Evolutionary conservation across 2,113 vertebrate species (phyloP).

Genomic region (Myiozetetes cayanensis): DNA sequence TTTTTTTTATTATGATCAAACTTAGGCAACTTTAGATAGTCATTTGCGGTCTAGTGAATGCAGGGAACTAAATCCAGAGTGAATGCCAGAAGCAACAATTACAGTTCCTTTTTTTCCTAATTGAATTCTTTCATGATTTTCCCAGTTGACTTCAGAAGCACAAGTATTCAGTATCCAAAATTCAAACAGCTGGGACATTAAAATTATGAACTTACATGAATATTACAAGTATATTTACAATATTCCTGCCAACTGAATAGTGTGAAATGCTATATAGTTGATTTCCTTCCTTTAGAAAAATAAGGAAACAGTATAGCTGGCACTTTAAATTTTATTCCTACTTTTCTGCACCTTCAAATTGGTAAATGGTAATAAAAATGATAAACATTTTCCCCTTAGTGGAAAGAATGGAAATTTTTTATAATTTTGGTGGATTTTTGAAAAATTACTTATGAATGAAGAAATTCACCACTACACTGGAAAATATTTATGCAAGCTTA

Average conservation of each 20-base stretch:
- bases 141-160: not conserved
- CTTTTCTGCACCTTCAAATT: not conserved
- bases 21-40: not conserved
- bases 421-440: not conserved
- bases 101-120: not conserved
- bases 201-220: not conserved
- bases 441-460: not conserved
- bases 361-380: not conserved
- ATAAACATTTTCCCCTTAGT: not conserved
- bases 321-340: not conserved
- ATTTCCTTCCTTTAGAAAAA: not conserved
- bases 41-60: conserved; percentile 15
- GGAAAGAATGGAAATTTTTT: not conserved
- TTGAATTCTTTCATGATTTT: not conserved
- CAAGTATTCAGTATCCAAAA: not conserved
- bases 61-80: not conserved
- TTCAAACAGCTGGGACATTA: not conserved
- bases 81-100: conserved; percentile 22
- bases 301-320: not conserved
- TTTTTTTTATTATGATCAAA: conserved; percentile 11
- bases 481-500: not conserved
- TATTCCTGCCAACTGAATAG: not conserved
- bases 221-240: not conserved
- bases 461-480: rapidly evolving
- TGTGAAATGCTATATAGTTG: not conserved